Base-by-base conservation (phyloP, 2,113 vertebrate genomes). In the Scopus umbretta region DNA sequence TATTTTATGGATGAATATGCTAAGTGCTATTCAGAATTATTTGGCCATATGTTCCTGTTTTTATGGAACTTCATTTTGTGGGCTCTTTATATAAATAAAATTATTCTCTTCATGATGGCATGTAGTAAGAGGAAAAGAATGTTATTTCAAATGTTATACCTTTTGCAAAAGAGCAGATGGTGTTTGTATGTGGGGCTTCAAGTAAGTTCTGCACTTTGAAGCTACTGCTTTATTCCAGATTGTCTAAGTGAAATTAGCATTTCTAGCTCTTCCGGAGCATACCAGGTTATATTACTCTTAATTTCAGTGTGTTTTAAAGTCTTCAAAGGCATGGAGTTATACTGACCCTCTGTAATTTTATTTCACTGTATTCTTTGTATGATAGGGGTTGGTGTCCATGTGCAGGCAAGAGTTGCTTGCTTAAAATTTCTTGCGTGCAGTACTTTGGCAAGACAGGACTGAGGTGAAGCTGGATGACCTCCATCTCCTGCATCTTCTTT, bases 11-110 rank as follows among this genome's bases (percentile, higher is more conserved):
- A 94, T 97, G 63, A 97, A 94, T 91, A 95, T 97, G 59, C 96
- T 90, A 94, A 92, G 78, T 96, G 88, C 86, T 80, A 89, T 94
- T 94, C 87, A 80, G 73, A 93, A 84, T 80, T 96, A 74, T 97
- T 98, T 94, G 65, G n/a, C 86, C 78, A 85, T 97, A 97, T 97
- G 96, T 82, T 97, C 91, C 84, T 94, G 91, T 94, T 95, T 96
- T 97, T 97, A 86, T 93, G 89, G 71, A 76, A 70, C 96, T 94
- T 92, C 67, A 86, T 91, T 96, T 95, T 92, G 81, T 0, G 11
- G 67, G 86, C 71, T 96, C 55, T 95, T 83, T 79, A 71, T 86
- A 92, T 91, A 96, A 95, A 93, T 95, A 94, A 80, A 81, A 79
- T 94, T 65, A 72, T 96, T 95, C 59, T 88, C 43, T 90, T 91